Evolutionary conservation across 2,113 vertebrate genomes (phyloP), one percentile per base, ranked within the genome.

Genomic region (Planiliza haematocheilus): DNA sequence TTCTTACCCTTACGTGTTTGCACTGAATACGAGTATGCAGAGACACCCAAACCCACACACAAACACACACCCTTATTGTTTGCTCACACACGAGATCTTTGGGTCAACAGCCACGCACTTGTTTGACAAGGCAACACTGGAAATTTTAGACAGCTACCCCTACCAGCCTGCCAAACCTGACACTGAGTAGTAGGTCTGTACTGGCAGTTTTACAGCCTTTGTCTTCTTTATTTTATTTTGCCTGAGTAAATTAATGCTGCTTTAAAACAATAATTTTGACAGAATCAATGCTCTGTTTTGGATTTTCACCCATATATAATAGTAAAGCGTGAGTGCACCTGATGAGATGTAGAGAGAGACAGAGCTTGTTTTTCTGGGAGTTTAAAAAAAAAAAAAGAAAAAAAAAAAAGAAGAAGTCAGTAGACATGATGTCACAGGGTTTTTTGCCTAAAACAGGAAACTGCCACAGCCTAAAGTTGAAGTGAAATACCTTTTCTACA

Each of bases 21-120:
- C 93, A 94, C 93, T 94, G 93, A 93, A 91, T 89, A 88, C 77
- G 83, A 90, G 86, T 90, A 88, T 90, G 87, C 89, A 88, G 88
- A 91, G 69, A 91, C 84, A 91, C 81, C 81, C 81, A 72, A 66
- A 84, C 52, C 76, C 65, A 74, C 49, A 67, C 45, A 63, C 49
- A 74, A 58, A 58, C 70, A 65, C 18, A 30, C 74, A 78, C 68
- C 57, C 58, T 82, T 83, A 87, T 73, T 51, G 87, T 92, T 91
- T 91, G 82, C 77, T 91, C 89, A 88, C 91, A 90, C 67, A 79
- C 74, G 65, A 70, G 50, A 77, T 82, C 79, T 75, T 78, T 66
- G 82, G 75, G 84, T 90, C 79, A 80, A 78, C 83, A 57, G 83
- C 90, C 86, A 82, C 85, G 81, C 79, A 69, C 87, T 84, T 86